Percentiles rank a stretch among this genome's conserved stretches.
phyloP scores from a whole-genome alignment of 2,797 vertebrate genomes.

The Pantherophis vulpinus region DNA sequence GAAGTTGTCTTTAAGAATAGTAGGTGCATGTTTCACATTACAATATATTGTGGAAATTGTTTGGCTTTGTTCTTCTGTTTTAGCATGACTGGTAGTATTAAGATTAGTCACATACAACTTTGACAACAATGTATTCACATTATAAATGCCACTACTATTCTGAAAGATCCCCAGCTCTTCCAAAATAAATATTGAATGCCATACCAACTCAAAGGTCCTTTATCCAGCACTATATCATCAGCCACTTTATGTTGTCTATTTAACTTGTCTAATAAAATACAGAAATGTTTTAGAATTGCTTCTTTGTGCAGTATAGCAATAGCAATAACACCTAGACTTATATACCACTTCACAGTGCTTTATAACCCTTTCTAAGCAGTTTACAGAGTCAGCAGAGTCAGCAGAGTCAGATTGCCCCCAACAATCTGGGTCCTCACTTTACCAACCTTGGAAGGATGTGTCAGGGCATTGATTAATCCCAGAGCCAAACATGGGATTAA shows the following conservation, averaged over 20 bases:
- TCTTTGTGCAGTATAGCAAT: not conserved
- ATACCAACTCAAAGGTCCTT: not conserved
- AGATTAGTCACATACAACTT: not conserved
- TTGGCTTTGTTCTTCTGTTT: not conserved
- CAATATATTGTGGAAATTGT: not conserved
- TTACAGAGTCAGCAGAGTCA: too few species aligned
- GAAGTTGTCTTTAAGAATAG: not conserved
- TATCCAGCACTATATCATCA: not conserved
- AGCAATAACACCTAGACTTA: too few species aligned
- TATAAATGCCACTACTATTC: not conserved
- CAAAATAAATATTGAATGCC: not conserved
- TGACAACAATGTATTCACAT: not conserved
- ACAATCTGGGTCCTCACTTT: too few species aligned
- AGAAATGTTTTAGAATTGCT: not conserved
- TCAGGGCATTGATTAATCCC: too few species aligned
- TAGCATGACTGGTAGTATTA: not conserved
- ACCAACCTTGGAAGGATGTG: too few species aligned
- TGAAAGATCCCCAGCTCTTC: not conserved
- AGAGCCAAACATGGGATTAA: too few species aligned
- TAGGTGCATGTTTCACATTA: not conserved
- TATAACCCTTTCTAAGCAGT: too few species aligned
- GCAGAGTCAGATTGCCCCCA: too few species aligned
- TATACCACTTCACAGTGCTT: too few species aligned
- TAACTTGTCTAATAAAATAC: not conserved
- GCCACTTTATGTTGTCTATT: not conserved